Base-by-base conservation (phyloP, 2,888 invertebrate genomes). In the Galerucella calmariensis region DNA sequence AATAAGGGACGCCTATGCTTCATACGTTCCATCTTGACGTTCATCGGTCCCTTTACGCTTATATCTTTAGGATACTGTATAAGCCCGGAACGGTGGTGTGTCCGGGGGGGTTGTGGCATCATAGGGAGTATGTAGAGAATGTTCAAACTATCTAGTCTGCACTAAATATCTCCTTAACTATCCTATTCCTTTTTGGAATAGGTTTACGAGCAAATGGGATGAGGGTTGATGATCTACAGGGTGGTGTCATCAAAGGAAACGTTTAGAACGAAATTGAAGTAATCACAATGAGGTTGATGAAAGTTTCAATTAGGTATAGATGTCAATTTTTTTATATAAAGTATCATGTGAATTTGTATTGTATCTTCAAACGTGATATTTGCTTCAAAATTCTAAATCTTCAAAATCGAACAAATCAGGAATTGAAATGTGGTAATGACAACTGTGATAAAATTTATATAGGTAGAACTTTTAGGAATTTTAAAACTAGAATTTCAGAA, bases 51-150 rank as follows among this genome's bases (percentile, higher is more conserved):
- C 83, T 82, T 84, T 82, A 84, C 83, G 83, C 84, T 83, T 84
- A 84, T 83, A 83, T 85, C 84, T 85, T 79, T 83, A 83, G 85
- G 85, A 85, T 85, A 85, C 86, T 85, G 85, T 85, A 66, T 84
- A 85, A 84, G 46, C 63, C 85, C 79, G 72, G 80, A 80, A 79
- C 77, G 79, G 77, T 81, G 72, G 58, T 46, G 27, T 44, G 72
- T 41, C 56, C 65, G 71, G 71, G 65, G 61, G 48, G 41, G n/a
- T 35, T 83, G 82, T 79, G 80, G 81, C 75, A 73, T 77, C 75
- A 73, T 76, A 56, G 69, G 75, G 79, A 74, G 79, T 79, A 75
- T 72, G 73, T 74, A 63, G 75, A 62, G 80, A 77, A 76, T 73
- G 77, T 74, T 74, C 63, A 76, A 80, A 80, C 80, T 80, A 80